A percentile compares a stretch with the other conserved stretches of the same genome.
Conservation (phyloP, 2,888 invertebrate genomes). For the Acleris cristana region DNA sequence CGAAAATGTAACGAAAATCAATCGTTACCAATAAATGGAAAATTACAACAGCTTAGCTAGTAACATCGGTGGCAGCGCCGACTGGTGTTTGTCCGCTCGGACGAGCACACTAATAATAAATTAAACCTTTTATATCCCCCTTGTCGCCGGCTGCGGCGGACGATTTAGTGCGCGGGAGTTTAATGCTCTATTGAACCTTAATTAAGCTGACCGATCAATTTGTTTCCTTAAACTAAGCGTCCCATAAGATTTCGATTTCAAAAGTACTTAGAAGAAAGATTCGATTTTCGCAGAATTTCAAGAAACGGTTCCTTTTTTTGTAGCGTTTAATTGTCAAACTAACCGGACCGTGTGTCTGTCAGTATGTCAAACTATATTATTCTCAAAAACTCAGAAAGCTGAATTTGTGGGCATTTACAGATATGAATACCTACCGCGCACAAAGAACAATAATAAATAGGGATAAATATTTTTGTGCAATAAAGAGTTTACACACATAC, state of each 20-base stretch:
- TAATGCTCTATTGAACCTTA: constrained; percentile 21
- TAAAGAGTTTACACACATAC: too few species aligned
- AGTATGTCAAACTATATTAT: too few species aligned
- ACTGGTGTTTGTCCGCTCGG: not conserved
- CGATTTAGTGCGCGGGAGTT: constrained; percentile 21
- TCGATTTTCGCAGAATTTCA: not conserved
- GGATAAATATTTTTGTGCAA: too few species aligned
- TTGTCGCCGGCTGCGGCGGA: constrained; percentile 16
- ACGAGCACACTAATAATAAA: constrained; percentile 17
- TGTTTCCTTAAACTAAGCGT: not conserved
- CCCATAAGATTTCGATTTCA: not conserved
- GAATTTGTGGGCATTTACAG: too few species aligned
- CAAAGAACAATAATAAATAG: too few species aligned
- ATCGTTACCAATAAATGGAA: not conserved
- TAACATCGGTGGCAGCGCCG: not conserved
- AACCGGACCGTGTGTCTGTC: too few species aligned
- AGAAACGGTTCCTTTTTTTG: too few species aligned
- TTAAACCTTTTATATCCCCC: constrained; percentile 25
- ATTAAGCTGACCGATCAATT: constrained; percentile 13
- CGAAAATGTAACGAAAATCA: too few species aligned
- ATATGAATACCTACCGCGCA: too few species aligned
- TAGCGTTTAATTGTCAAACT: too few species aligned
- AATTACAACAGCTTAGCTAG: not conserved
- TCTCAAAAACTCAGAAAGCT: too few species aligned
- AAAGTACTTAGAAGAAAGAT: not conserved